Base-by-base conservation (phyloP, 1,140 invertebrate genomes). In the Lasaia peninsularis region DNA sequence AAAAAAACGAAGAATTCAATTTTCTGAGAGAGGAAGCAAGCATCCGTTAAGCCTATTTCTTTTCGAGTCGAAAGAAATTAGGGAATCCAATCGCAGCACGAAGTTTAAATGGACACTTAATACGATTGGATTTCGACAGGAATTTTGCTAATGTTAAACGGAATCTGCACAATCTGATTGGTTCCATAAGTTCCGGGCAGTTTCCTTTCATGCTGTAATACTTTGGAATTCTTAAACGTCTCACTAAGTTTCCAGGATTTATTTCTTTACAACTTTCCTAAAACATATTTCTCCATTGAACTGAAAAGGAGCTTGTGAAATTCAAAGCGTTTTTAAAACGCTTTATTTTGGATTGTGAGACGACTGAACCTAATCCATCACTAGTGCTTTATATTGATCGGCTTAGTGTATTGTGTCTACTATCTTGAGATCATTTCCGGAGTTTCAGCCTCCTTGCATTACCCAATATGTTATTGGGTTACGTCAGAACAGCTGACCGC, bases 141-240 rank as follows among this genome's bases (percentile, higher is more conserved):
- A 82, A 85, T 85, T 79, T 69, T 66, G 80, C 74, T 83, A 84
- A 87, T 85, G 75, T 84, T 82, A 69, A 84, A 73, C 75, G 81
- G 79, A 82, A 84, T 85, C 73, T 75, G 73, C 71, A 75, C 78
- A 82, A 82, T 87, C 82, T 81, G 79, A 84, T 84, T 80, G 80
- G 79, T 82, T 75, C 84, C 80, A 87, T 85, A 87, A 87, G 75
- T 85, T 87, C 78, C 69, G 73, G 75, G 70, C 81, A 82, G 75
- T 84, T 83, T 78, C 71, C 69, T 75, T 82, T 75, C 73, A 85
- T 77, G 79, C 79, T 82, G 79, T 78, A 80, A 84, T 75, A 74
- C 75, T 82, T 84, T 75, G 66, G 64, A 70, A 80, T 78, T 81
- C 74, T 66, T 60, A 59, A 67, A 44, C 44, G 34, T 31, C 44